A percentile compares a stretch with the other conserved stretches of the same genome.
These are phyloP conservation scores for Diachrysia chrysitis DNA, from an alignment of 2,888 invertebrate genomes.

Conservation along the genomic window DNA sequence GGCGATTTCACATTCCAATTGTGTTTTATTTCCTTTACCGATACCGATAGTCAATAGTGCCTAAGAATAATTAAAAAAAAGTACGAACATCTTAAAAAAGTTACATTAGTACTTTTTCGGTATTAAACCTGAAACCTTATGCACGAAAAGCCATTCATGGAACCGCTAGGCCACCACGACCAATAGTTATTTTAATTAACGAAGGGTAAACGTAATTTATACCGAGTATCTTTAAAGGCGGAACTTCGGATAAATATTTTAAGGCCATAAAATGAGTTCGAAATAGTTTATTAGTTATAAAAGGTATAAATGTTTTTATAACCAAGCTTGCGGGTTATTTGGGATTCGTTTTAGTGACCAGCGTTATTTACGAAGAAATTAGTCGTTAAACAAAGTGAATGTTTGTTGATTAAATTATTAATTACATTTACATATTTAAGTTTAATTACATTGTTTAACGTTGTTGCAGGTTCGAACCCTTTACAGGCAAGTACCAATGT, in stretches of 20 bases:
- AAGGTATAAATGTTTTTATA: slow-evolving; percentile 54
- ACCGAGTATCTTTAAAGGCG: slow-evolving; percentile 51
- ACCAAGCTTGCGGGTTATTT: slow-evolving; percentile 49
- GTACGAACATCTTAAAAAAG: too few species aligned
- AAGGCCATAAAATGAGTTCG: slow-evolving; percentile 51
- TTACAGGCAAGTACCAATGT: too few species aligned
- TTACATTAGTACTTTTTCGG: too few species aligned
- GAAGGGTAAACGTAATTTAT: slow-evolving; percentile 50
- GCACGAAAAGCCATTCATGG: not conserved
- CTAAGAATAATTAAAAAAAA: too few species aligned
- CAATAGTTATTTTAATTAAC: slow-evolving; percentile 43
- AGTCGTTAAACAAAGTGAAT: slow-evolving; percentile 15
- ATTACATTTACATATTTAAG: too few species aligned
- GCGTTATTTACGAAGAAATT: slow-evolving; percentile 49
- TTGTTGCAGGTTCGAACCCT: too few species aligned
- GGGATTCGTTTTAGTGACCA: slow-evolving; percentile 49
- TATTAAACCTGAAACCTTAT: too few species aligned
- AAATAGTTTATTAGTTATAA: slow-evolving; percentile 60
- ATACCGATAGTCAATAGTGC: too few species aligned
- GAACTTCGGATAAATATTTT: slow-evolving; percentile 59
- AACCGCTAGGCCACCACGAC: not conserved
- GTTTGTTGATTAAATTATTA: not conserved
- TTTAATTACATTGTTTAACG: not conserved
- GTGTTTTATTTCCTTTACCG: too few species aligned
- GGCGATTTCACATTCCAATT: too few species aligned